These are phyloP conservation scores for Todus mexicanus DNA, from an alignment of 2,797 vertebrate species.

Conservation along the genomic window DNA sequence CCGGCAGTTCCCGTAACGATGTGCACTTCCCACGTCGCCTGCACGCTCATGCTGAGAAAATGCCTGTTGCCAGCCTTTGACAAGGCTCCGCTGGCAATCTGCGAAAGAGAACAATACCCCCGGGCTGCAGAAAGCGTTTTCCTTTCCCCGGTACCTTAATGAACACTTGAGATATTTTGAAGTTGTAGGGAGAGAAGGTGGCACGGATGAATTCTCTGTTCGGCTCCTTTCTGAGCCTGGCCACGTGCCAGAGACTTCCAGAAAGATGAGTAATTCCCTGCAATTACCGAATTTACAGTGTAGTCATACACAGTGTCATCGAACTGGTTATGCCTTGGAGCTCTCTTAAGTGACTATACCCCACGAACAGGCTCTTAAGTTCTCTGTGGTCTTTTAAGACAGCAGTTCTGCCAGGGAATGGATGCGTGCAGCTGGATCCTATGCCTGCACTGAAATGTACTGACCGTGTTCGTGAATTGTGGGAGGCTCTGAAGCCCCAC, in stretches of 20 bases:
- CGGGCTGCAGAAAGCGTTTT: neutral
- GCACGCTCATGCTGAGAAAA: neutral
- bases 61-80: neutral
- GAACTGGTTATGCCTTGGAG: neutral
- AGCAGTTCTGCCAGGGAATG: neutral
- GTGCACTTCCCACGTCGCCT: neutral
- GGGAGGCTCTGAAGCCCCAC: neutral
- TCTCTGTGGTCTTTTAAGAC: neutral
- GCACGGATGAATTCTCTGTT: neutral
- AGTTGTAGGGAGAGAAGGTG: neutral
- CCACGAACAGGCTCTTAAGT: neutral
- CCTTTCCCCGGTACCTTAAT: neutral
- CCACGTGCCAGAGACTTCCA: accelerated
- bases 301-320: neutral
- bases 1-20: accelerated
- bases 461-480: accelerated
- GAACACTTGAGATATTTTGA: neutral
- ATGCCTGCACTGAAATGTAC: accelerated
- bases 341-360: neutral
- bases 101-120: neutral
- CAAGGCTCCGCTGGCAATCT: neutral
- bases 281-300: neutral
- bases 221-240: neutral
- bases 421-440: neutral
- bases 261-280: neutral